phyloP scores from a whole-genome alignment of 2,888 invertebrate species.

The Erannis defoliaria region DNA sequence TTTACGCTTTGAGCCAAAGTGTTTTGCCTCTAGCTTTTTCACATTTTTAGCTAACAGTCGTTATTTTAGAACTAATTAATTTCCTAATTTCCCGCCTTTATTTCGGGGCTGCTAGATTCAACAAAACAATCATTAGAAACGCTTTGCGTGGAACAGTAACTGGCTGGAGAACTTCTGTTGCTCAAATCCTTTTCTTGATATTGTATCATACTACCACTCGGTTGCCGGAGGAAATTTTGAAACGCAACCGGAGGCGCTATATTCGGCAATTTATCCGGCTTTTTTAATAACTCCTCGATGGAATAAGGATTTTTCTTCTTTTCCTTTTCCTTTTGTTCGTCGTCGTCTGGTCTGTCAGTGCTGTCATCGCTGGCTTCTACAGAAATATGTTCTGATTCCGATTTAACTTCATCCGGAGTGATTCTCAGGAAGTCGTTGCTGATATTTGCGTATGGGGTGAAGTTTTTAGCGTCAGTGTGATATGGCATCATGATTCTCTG shows the following conservation, averaged over 20 bases:
- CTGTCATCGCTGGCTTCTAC: constrained; percentile 88
- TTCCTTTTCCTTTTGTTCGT: constrained; percentile 77
- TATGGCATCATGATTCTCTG: constrained; percentile 87
- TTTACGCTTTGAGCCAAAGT: no score
- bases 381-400: constrained; percentile 81
- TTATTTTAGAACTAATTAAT: no score
- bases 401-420: constrained; percentile 75
- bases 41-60: no score
- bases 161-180: constrained; percentile 79
- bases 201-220: constrained; percentile 86
- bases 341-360: constrained; percentile 83
- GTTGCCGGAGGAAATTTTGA: constrained; percentile 84
- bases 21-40: no score
- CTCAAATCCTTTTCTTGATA: constrained; percentile 71
- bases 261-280: constrained; percentile 89
- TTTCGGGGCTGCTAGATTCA: constrained; percentile 72
- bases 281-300: constrained; percentile 94
- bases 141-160: constrained; percentile 78
- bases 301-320: constrained; percentile 94
- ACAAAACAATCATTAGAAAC: constrained; percentile 76
- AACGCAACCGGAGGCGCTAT: constrained; percentile 66
- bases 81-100: constrained; percentile 70
- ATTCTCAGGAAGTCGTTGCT: constrained; percentile 75
- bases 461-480: constrained; percentile 66
- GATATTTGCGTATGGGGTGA: constrained; percentile 73